Evolutionary conservation across 2,797 vertebrate species (phyloP).

Genomic region (Spea hammondii): DNA sequence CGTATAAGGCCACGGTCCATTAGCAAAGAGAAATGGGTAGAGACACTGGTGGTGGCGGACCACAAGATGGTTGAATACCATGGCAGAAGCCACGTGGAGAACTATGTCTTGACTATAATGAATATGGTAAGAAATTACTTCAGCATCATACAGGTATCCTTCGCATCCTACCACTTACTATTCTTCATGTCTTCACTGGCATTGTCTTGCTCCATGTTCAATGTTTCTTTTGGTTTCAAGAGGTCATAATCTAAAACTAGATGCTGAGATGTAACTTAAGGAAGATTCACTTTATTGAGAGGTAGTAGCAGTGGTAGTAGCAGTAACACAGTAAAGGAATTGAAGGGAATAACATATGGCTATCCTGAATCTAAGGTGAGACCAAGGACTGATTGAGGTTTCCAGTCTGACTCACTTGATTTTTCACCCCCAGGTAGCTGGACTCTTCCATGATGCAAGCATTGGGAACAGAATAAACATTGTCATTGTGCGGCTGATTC

Average conservation of each 20-base stretch:
- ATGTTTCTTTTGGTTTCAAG: not conserved
- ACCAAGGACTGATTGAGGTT: not conserved
- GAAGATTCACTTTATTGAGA: too few relatives aligned
- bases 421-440: constrained; percentile 78
- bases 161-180: too few relatives aligned
- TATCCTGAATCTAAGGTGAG: too few relatives aligned
- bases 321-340: too few relatives aligned
- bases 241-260: too few relatives aligned
- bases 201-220: too few relatives aligned
- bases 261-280: too few relatives aligned
- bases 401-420: not conserved
- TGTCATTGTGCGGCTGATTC: constrained; percentile 85
- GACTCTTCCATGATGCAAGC: constrained; percentile 88
- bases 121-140: constrained; percentile 83
- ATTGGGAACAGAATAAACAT: constrained; percentile 95
- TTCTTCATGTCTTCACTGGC: not conserved
- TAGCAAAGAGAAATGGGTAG: constrained; percentile 97
- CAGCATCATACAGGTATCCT: too few relatives aligned
- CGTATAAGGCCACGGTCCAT: constrained; percentile 78
- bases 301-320: too few relatives aligned
- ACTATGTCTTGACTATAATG: constrained; percentile 91
- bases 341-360: too few relatives aligned
- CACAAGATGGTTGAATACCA: constrained; percentile 94
- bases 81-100: constrained; percentile 79
- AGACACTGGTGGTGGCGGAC: constrained; percentile 93